Evolutionary conservation across 2,797 vertebrate genomes (phyloP).

Genomic region (Phalloptychus januarius): DNA sequence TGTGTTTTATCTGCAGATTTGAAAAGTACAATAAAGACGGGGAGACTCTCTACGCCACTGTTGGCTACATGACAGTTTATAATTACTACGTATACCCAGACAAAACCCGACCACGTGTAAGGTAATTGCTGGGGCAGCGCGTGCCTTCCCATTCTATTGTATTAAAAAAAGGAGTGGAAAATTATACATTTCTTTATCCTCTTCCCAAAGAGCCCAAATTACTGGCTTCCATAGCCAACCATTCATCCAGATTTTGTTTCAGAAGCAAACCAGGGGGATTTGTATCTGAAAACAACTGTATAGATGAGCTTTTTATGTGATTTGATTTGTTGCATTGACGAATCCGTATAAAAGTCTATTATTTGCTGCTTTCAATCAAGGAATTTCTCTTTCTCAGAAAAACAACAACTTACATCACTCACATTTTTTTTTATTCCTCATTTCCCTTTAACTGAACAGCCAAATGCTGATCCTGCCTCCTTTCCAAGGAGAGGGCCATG

Average conservation of each 20-base stretch:
- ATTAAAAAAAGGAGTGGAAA: constrained; percentile 79
- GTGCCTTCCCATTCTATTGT: constrained; percentile 94
- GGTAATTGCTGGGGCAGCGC: constrained; percentile 97
- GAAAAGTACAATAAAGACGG: constrained; percentile 99
- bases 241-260: constrained; percentile 77
- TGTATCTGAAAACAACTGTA: constrained; percentile 77
- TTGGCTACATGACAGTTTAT: constrained; percentile 99
- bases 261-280: constrained; percentile 71
- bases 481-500: constrained; percentile 97
- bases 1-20: constrained; percentile 99
- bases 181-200: constrained; percentile 86
- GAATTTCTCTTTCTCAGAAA: constrained; percentile 31
- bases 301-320: constrained; percentile 71
- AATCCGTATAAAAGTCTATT: constrained; percentile 57
- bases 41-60: constrained; percentile 98
- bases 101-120: constrained; percentile 99
- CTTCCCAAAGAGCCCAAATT: constrained; percentile 81
- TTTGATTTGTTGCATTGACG: constrained; percentile 65
- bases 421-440: constrained; percentile 38
- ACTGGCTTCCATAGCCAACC: constrained; percentile 81
- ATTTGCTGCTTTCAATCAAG: constrained; percentile 55
- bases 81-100: constrained; percentile 99
- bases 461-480: constrained; percentile 97
- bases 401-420: constrained; percentile 21
- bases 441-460: constrained; percentile 78